These are phyloP conservation scores for Sycophila sp. DNA, from an alignment of 1,140 invertebrate species.

Conservation along the genomic window DNA sequence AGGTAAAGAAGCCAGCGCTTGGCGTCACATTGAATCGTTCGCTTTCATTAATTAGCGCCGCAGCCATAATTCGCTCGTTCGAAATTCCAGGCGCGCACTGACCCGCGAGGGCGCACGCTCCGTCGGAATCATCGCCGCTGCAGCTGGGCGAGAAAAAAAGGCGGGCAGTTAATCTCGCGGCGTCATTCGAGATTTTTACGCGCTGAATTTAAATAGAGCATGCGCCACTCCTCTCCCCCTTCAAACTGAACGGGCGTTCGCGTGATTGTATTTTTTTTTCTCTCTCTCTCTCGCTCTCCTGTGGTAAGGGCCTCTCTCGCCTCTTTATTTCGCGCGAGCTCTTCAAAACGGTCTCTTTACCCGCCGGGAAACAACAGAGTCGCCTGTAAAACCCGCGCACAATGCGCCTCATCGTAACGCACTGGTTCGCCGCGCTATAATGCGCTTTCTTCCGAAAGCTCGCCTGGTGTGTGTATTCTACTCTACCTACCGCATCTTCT, in stretches of 20 bases:
- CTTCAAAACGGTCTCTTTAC: constrained; percentile 8
- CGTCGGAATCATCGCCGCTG: constrained; percentile 1
- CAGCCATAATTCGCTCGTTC: constrained; percentile 17
- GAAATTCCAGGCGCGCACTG: constrained; percentile 19
- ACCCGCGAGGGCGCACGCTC: not conserved
- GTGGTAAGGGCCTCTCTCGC: not conserved
- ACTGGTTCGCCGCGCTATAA: not conserved
- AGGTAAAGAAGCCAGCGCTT: not conserved
- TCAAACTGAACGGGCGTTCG: not conserved
- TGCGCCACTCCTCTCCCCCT: not conserved
- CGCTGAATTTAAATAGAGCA: constrained; percentile 18
- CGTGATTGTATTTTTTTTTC: constrained; percentile 4
- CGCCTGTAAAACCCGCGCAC: constrained; percentile 7
- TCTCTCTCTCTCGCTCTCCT: no score
- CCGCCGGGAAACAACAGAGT: constrained; percentile 5
- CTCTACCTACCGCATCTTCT: not conserved
- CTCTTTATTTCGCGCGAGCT: not conserved
- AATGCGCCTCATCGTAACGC: not conserved
- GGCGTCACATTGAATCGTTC: constrained; percentile 8
- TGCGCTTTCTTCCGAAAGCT: not conserved
- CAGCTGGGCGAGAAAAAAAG: not conserved
- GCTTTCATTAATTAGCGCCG: constrained; percentile 11
- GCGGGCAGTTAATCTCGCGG: constrained; percentile 19
- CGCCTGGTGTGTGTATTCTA: not conserved
- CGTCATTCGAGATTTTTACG: constrained; percentile 31